Conservation (phyloP, 2,888 invertebrate genomes). For the Seladonia tumulorum region DNA sequence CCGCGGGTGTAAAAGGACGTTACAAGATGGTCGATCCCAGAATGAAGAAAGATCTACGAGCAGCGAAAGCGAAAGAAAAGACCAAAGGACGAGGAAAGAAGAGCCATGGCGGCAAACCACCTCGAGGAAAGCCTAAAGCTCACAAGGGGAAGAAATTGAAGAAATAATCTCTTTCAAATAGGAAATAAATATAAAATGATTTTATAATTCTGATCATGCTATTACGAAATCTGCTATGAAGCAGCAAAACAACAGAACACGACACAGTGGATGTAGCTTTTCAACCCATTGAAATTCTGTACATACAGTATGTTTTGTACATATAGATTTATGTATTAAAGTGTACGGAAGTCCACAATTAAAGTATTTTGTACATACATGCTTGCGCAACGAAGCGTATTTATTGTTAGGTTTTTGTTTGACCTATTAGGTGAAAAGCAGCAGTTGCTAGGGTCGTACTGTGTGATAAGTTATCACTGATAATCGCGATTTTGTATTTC, state of each 20-base stretch:
- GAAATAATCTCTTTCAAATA: slow-evolving; percentile 38
- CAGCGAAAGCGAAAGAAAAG: slow-evolving; percentile 88
- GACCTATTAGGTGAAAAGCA: not conserved
- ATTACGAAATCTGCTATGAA: not conserved
- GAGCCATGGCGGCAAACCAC: slow-evolving; percentile 80
- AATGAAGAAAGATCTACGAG: slow-evolving; percentile 96
- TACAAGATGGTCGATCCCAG: slow-evolving; percentile 98
- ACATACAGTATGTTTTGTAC: slow-evolving; percentile 41
- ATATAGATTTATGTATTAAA: slow-evolving; percentile 25
- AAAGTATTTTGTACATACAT: slow-evolving; percentile 53
- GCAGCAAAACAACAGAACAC: not conserved
- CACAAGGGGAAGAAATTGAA: slow-evolving; percentile 54
- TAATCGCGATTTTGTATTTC: not conserved
- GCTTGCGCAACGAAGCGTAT: not conserved
- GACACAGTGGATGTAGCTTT: slow-evolving; percentile 13
- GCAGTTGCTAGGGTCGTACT: too few relatives aligned
- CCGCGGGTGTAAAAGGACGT: slow-evolving; percentile 95
- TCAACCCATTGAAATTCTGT: not conserved
- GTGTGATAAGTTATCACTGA: not conserved
- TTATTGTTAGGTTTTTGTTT: not conserved
- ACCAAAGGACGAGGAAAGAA: slow-evolving; percentile 83
- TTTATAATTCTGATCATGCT: not conserved
- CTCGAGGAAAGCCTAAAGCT: slow-evolving; percentile 67
- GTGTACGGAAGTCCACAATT: slow-evolving; percentile 24
- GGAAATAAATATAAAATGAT: slow-evolving; percentile 18